Conservation (phyloP, 2,888 invertebrate species). For the Marasmarcha lunaedactyla region DNA sequence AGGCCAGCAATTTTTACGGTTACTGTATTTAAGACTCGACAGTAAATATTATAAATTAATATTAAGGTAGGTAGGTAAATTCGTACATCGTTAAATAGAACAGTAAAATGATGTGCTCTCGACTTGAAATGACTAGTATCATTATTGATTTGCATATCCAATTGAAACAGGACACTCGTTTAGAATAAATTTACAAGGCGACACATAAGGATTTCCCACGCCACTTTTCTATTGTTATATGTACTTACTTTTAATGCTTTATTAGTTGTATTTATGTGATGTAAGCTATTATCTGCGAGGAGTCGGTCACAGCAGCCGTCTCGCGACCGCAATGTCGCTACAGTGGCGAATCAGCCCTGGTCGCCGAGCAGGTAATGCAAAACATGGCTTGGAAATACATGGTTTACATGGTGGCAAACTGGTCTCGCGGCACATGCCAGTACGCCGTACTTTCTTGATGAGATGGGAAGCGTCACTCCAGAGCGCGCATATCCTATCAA, state of each 20-base stretch:
- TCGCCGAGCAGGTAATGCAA: conserved; percentile 65
- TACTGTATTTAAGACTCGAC: no score
- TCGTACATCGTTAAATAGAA: no score
- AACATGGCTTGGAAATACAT: conserved; percentile 65
- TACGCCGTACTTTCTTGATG: conserved; percentile 26
- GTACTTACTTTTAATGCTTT: neutral
- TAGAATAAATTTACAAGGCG: conserved; percentile 6
- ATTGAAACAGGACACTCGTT: no score
- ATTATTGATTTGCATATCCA: no score
- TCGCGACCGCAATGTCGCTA: neutral
- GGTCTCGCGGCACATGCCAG: conserved; percentile 40
- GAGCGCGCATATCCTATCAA: conserved; percentile 19
- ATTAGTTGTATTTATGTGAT: neutral
- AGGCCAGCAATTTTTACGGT: no score
- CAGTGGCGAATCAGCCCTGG: conserved; percentile 40
- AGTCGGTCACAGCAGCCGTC: no score
- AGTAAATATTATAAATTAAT: no score
- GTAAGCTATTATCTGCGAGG: neutral
- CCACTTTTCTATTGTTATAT: conserved; percentile 6
- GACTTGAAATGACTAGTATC: no score
- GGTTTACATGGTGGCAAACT: conserved; percentile 70
- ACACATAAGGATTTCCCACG: conserved; percentile 15
- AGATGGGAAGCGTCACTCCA: conserved; percentile 40
- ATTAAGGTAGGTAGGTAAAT: no score
- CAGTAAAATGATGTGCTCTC: no score